Conservation (phyloP, 2,113 vertebrate genomes). For the Thinocorus orbignyianus region DNA sequence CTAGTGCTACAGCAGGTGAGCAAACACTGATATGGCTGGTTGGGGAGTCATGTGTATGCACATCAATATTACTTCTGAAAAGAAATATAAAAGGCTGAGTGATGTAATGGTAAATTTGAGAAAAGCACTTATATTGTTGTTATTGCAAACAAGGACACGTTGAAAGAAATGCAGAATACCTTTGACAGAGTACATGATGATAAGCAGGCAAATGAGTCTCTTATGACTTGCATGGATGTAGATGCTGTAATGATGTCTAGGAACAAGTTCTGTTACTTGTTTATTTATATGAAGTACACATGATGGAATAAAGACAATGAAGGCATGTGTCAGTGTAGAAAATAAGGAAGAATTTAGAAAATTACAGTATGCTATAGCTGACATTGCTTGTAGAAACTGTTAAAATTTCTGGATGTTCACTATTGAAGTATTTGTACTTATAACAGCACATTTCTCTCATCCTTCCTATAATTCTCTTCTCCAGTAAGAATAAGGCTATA, state of each 20-base stretch:
- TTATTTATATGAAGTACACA: background rate
- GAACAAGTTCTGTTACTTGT: background rate
- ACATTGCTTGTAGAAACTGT: background rate
- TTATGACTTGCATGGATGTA: background rate
- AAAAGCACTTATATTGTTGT: background rate
- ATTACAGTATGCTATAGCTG: background rate
- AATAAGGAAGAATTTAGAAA: background rate
- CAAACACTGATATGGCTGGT: slow-evolving; percentile 33
- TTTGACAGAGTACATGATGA: background rate
- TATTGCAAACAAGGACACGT: background rate
- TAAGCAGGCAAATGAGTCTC: background rate
- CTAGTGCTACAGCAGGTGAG: slow-evolving; percentile 48
- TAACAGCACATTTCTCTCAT: background rate
- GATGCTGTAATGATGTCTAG: background rate
- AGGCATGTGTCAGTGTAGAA: background rate
- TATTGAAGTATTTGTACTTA: background rate
- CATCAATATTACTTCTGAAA: background rate
- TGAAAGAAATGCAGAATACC: background rate
- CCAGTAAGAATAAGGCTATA: background rate
- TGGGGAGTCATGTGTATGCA: background rate
- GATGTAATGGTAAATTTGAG: background rate
- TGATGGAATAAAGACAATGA: background rate
- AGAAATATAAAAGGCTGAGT: background rate
- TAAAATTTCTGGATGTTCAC: background rate
- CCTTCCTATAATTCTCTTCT: background rate